Evolutionary conservation across 2,888 invertebrate genomes (phyloP), one percentile per base, ranked within the genome.

Genomic region (Eupithecia insigniata): DNA sequence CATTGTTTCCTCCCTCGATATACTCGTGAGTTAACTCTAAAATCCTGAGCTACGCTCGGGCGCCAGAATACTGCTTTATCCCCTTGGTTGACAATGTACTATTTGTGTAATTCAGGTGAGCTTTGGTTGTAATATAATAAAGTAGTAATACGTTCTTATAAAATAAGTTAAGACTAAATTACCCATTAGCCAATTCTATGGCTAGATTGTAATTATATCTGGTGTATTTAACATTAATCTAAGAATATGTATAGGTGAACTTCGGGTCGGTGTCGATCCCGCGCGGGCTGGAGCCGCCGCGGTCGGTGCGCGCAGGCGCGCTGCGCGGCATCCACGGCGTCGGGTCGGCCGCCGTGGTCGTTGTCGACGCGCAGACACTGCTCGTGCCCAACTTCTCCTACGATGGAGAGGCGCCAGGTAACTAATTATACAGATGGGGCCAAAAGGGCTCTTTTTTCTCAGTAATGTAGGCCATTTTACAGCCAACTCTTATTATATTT

Each of bases 301-400:
- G 96, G 77, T 98, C 98, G 0, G 97, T 97, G 83, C 97, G 97
- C 90, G 95, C 98, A 79, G 96, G 95, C 10, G 94, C 96, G 3
- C 92, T 98, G 77, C 95, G 95, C 71, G 97, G 98, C 32, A 97
- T 98, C 69, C 98, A 98, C 89, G 97, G 96, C 32, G 97, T 98
- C 3, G 95, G 96, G 51, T 98, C 98, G 0, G 98, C 98, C 84
- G 96, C 96, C 78, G 96, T 99, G 79, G 97, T 98, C 62, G 96
- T 98, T 76, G 98, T 98, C 62, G 98, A 99, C 90, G 98, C 98
- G 28, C 98, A 98, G 94, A 98, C 98, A 26, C 95, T 98, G 80
- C 95, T 98, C 80, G 95, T 99, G 81, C 98, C 98, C 30, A 97
- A 97, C 92, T 97, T 99, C 90, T 97, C 97, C 18, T 98, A 98